phyloP scores from a whole-genome alignment of 2,113 vertebrate species.

The Epinephelus moara region DNA sequence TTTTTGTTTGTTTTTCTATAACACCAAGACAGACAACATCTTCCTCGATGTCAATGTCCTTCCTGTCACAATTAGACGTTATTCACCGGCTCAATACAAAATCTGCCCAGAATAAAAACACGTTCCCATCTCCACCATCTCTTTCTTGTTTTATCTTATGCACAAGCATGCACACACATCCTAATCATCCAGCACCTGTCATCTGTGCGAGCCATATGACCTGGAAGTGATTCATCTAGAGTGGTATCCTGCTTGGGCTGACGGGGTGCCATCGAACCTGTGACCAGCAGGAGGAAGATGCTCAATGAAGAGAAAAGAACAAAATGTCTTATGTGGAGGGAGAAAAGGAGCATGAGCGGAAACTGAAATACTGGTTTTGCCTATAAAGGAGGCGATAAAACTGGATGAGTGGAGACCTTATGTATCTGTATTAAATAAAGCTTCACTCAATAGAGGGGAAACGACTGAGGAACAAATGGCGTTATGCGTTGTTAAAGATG shows the following conservation, averaged over 20 bases:
- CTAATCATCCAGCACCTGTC: conserved; percentile 22
- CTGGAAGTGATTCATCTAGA: conserved; percentile 64
- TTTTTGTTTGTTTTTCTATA: neutral
- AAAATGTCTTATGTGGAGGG: neutral
- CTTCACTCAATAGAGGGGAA: neutral
- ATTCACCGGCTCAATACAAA: no score
- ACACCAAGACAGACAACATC: neutral
- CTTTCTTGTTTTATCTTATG: neutral
- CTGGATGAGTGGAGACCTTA: neutral
- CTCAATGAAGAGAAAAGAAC: conserved; percentile 13
- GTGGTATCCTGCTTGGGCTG: conserved; percentile 56
- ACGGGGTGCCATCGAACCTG: conserved; percentile 47
- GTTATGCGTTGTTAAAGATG: neutral
- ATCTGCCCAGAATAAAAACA: neutral
- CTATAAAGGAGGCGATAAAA: neutral
- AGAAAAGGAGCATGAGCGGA: neutral
- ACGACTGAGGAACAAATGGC: neutral
- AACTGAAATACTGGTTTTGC: neutral
- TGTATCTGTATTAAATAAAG: neutral
- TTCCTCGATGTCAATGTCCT: no score
- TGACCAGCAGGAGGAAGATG: conserved; percentile 29
- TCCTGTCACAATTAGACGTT: no score
- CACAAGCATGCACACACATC: neutral
- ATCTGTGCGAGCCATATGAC: conserved; percentile 30
- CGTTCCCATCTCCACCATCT: neutral